These are phyloP conservation scores for Amitus sp. DNA, from an alignment of 2,888 invertebrate genomes.

Conservation along the genomic window DNA sequence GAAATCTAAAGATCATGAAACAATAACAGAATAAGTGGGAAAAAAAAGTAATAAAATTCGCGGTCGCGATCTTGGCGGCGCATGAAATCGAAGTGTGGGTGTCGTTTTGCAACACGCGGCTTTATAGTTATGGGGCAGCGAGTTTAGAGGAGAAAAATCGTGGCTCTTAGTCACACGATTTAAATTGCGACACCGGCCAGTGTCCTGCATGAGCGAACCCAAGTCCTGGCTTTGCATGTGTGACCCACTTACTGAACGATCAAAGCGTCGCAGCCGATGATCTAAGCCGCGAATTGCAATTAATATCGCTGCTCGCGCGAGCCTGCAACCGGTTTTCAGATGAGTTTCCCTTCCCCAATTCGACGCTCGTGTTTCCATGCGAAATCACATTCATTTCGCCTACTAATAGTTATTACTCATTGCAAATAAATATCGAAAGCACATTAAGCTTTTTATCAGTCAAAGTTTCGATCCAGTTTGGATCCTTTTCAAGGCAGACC, in stretches of 20 bases:
- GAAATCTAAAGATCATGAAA: too few relatives aligned
- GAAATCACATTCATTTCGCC: too few relatives aligned
- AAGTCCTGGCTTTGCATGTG: constrained; percentile 53
- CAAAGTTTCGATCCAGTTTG: too few relatives aligned
- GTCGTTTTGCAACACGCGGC: constrained; percentile 59
- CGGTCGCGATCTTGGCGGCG: constrained; percentile 34
- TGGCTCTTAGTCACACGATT: constrained; percentile 59
- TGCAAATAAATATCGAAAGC: too few relatives aligned
- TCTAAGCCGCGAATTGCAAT: neutral
- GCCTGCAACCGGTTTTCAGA: too few relatives aligned
- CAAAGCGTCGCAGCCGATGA: constrained; percentile 6
- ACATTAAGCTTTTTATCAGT: too few relatives aligned
- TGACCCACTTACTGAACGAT: constrained; percentile 53
- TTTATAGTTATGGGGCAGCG: constrained; percentile 47
- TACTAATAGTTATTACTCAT: too few relatives aligned
- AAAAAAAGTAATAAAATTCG: neutral
- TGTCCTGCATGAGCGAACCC: constrained; percentile 61
- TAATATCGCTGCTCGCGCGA: constrained; percentile 1
- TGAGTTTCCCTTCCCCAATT: too few relatives aligned
- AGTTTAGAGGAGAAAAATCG: constrained; percentile 55
- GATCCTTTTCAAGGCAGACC: too few relatives aligned
- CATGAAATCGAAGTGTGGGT: constrained; percentile 60
- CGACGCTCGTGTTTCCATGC: too few relatives aligned
- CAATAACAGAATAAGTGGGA: too few relatives aligned
- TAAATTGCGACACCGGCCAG: constrained; percentile 57